phyloP scores from a whole-genome alignment of 2,113 vertebrate genomes.

The Acrocephalus arundinaceus region DNA sequence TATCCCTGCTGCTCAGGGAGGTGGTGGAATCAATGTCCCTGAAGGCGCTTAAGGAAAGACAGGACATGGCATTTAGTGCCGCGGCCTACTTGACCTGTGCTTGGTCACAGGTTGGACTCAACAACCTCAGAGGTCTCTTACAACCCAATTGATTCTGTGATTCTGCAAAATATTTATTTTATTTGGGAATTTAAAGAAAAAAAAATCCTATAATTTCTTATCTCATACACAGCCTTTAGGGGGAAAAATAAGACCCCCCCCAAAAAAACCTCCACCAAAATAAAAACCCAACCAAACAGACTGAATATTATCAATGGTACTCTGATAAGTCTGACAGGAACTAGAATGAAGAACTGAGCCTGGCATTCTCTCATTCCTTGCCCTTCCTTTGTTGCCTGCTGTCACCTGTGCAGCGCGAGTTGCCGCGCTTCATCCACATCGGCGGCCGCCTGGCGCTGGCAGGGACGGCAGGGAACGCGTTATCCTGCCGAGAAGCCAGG shows the following conservation, averaged over 20 bases:
- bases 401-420: slow-evolving; percentile 25
- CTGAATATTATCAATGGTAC: neutral
- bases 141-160: neutral
- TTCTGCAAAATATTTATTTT: neutral
- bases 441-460: neutral
- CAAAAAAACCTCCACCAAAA: neutral
- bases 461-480: neutral
- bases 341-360: neutral
- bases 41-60: neutral
- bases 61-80: neutral
- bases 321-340: neutral
- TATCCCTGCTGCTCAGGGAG: neutral
- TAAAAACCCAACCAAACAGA: neutral
- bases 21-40: neutral
- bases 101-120: neutral
- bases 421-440: neutral
- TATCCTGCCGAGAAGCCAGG: neutral
- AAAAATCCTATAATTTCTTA: neutral
- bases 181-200: neutral
- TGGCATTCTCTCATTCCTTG: neutral
- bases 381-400: slow-evolving; percentile 49
- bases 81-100: neutral
- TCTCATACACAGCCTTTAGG: neutral
- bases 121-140: neutral
- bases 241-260: fast-evolving